Conservation (phyloP, 2,113 vertebrate species). For the Stictonetta naevosa region DNA sequence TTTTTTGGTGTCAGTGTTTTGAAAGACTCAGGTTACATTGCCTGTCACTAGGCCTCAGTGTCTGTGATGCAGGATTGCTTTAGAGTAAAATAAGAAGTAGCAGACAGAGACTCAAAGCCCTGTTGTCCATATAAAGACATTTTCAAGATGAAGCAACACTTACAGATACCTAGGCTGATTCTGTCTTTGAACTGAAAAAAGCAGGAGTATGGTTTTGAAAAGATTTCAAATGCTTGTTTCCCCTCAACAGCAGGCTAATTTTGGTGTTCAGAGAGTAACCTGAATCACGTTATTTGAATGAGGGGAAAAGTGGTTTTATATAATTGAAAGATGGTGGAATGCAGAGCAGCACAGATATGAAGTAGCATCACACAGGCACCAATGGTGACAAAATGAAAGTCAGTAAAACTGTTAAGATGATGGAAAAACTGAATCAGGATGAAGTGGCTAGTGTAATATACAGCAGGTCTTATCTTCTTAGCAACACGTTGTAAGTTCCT, state of each 20-base stretch:
- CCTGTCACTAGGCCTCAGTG: neutral
- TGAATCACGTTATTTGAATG: neutral
- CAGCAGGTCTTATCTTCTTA: neutral
- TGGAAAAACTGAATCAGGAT: neutral
- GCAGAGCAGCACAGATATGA: neutral
- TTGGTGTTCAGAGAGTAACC: neutral
- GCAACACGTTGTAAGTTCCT: fast-evolving
- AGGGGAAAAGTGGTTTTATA: neutral
- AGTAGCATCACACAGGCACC: neutral
- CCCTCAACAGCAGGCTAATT: neutral
- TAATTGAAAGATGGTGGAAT: neutral
- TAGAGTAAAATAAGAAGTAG: neutral
- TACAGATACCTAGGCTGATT: neutral
- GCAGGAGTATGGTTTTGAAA: conserved; percentile 31
- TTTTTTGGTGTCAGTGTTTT: neutral
- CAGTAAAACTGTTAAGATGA: neutral
- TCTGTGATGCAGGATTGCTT: neutral
- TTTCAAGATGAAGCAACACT: neutral
- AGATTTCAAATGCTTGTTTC: conserved; percentile 26
- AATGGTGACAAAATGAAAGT: neutral
- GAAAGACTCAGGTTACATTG: neutral
- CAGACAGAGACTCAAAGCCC: neutral
- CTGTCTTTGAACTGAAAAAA: conserved; percentile 35
- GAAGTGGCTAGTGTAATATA: neutral
- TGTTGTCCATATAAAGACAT: neutral